Evolutionary conservation across 2,113 vertebrate species (phyloP), one percentile per base, ranked within the genome.

Genomic region (Suricata suricatta): DNA sequence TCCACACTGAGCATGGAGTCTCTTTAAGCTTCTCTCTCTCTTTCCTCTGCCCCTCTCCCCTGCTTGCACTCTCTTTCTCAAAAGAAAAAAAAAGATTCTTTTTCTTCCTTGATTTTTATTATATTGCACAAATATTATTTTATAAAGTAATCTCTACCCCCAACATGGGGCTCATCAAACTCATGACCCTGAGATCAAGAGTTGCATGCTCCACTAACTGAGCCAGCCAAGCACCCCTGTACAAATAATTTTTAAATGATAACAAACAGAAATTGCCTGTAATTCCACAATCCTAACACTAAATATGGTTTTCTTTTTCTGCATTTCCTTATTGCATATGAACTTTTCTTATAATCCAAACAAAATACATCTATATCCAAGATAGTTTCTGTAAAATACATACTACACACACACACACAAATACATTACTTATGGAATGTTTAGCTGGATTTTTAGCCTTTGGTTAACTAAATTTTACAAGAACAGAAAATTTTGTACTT

Each of bases 301-400:
- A 82, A 87, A 60, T 95, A 89, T 6, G 15, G 14, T 95, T 93
- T 95, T 94, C 7, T 33, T 84, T 95, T 97, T 92, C 44, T 72
- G 29, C 8, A 63, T 82, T 95, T 21, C 11, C 5, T 90, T 92
- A 38, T 90, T 96, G 35, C 6, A 19, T 52, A 64, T 81, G 3
- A 74, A 90, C 44, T 80, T 33, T 50, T 89, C 47, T 16, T 13
- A 90, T 86, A 93, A 92, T 50, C 92, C 71, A 96, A 68, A 74
- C 11, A 80, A 81, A 96, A 76, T 94, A 90, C 0, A 77, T 38
- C 16, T 87, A 69, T 95, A 76, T 64, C 21, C 35, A 94, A 79
- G 13, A 74, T 64, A 86, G 54, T 90, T 90, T 96, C 66, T 90
- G 17, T 80, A 54, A 94, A 79, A 74, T 63, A 60, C 15, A 77